Evolutionary conservation across 2,888 invertebrate species (phyloP), one percentile per base, ranked within the genome.

Genomic region (Macrostomum cliftonense): DNA sequence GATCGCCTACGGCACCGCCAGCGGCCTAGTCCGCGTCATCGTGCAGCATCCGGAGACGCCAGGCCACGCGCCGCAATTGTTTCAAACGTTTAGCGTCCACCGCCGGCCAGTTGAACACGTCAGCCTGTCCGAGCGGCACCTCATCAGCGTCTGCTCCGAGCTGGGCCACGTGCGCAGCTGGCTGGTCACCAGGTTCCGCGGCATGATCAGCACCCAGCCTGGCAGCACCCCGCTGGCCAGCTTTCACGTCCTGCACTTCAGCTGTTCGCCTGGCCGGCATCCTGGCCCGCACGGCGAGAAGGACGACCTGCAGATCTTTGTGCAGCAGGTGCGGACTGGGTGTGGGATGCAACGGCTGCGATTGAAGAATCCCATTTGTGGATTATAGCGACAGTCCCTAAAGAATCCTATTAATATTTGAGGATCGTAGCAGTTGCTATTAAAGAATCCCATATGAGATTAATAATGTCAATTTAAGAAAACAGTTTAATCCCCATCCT

Each of bases 1-100:
- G 74, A 95, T 97, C 61, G 97, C 95, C 0, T 97, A 97, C 69
- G 97, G 95, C 2, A 97, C 95, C 0, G 81, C 83, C 57, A 84
- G 68, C 16, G 95, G 95, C 1, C 85, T 85, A 0, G 93, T 97
- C 16, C 77, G 93, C 36, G 89, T 97, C 1, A 93, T 97, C 52
- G 93, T 95, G 0, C 95, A 95, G 62, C 95, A 97, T 71, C 95
- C 95, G 1, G 95, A 97, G 73, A 95, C 95, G 0, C 91, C 93
- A 1, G 93, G 93, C 0, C 91, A 95, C 65, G 91, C 91, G 0
- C 95, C 95, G 2, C 93, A 95, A 71, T 75, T 95, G 39, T 95
- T 95, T 73, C 95, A 95, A 74, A 93, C 91, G 0, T 91, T 91
- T 71, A 89, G 87, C 0, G 93, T 93, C 0, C 93, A 95, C 67